A percentile compares a stretch with the other conserved stretches of the same genome.
phyloP scores from a whole-genome alignment of 2,113 vertebrate species.

The Thamnaconus septentrionalis region DNA sequence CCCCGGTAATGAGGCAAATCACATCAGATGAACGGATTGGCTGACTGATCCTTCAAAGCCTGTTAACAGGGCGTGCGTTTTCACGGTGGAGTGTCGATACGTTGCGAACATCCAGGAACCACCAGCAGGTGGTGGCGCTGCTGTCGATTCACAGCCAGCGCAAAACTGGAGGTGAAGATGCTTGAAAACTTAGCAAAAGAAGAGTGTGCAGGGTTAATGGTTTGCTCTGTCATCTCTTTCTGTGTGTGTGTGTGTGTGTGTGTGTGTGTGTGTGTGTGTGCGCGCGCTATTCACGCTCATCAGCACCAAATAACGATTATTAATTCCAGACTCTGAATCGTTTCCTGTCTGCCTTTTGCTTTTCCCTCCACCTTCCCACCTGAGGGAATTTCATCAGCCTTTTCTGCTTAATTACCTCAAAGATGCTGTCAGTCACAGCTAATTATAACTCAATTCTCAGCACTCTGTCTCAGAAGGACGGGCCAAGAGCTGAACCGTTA shows the following conservation, averaged over 20 bases:
- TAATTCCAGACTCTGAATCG: no score
- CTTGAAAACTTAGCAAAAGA: slow-evolving; percentile 15
- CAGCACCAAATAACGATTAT: not conserved
- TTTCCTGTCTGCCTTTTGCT: no score
- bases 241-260: not conserved
- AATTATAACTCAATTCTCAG: not conserved
- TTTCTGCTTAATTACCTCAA: slow-evolving; percentile 1
- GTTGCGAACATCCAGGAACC: slow-evolving; percentile 50
- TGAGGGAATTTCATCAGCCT: not conserved
- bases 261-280: not conserved
- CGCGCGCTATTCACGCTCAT: not conserved
- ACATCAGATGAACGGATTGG: slow-evolving; percentile 69
- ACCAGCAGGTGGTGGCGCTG: slow-evolving; percentile 35
- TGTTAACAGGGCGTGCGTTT: slow-evolving; percentile 76
- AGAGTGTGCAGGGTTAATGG: no score
- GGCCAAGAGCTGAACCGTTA: not conserved
- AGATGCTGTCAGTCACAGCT: not conserved
- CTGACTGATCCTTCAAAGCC: slow-evolving; percentile 69
- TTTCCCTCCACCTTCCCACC: not conserved
- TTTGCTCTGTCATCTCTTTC: no score
- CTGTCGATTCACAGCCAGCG: slow-evolving; percentile 42
- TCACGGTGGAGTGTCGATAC: slow-evolving; percentile 66
- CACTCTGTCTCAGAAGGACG: not conserved
- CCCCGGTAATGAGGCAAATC: slow-evolving; percentile 64
- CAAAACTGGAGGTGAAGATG: slow-evolving; percentile 50